phyloP scores from a whole-genome alignment of 2,113 vertebrate genomes.

The Coptodon bakossiorum region DNA sequence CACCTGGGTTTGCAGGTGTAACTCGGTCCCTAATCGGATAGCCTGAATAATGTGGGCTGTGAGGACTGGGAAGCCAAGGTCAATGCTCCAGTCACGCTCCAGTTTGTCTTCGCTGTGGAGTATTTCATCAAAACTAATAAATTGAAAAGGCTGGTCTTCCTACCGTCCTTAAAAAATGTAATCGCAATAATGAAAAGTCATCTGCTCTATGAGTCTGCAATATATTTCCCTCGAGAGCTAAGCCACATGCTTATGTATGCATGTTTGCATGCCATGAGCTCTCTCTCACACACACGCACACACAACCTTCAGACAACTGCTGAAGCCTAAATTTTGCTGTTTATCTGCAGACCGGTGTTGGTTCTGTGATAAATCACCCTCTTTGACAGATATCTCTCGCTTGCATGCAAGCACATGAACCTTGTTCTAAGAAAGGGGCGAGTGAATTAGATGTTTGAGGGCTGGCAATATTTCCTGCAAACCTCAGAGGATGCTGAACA shows the following conservation, averaged over 20 bases:
- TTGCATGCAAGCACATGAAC: constrained; percentile 45
- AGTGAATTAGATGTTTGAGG: constrained; percentile 8
- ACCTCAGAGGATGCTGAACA: background rate
- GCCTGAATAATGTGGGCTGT: background rate
- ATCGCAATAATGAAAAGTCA: constrained; percentile 45
- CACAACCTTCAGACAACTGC: constrained; percentile 18
- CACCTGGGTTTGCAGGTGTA: constrained; percentile 5
- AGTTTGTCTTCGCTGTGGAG: background rate
- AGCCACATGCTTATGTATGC: constrained; percentile 19
- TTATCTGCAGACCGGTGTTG: constrained; percentile 28
- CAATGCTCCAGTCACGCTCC: background rate
- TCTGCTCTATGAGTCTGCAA: background rate
- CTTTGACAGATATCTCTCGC: constrained; percentile 31
- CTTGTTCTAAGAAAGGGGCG: background rate
- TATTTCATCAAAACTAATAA: constrained; percentile 20
- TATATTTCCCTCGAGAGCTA: constrained; percentile 42
- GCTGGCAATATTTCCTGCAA: background rate
- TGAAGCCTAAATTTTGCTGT: constrained; percentile 40
- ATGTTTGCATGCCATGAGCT: background rate
- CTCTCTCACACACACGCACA: background rate
- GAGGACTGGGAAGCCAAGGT: constrained; percentile 1
- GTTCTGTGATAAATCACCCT: constrained; percentile 41
- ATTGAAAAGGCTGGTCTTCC: background rate
- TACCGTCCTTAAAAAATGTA: constrained; percentile 6
- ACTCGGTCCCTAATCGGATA: background rate